Base-by-base conservation (phyloP, 2,113 vertebrate genomes). In the Aspidoscelis tigris region DNA sequence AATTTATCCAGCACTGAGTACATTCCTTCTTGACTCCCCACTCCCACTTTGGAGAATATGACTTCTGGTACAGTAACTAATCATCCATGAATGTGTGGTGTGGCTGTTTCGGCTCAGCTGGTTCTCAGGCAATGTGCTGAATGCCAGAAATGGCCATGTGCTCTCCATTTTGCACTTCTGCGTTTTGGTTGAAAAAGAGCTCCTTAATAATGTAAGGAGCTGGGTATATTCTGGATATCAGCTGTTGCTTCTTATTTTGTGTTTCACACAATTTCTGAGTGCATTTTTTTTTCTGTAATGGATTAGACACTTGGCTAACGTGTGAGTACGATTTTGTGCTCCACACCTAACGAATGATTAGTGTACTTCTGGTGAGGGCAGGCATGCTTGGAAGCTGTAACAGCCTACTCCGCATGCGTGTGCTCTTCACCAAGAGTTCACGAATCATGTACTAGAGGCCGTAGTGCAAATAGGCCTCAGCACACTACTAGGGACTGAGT, bases 1-100 rank as follows among this genome's bases (percentile, higher is more conserved):
- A 84, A 92, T 93, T 94, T 92, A 88, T 84, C 90, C 74, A 72
- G 79, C 81, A 88, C 70, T 86, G 83, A 91, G 86, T 73, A 75
- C 82, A 80, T 81, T 89, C 91, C 87, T n/a, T 12, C 39, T 88
- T 79, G 22, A 18, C 3, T 2, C 33, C 12, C 50, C 75, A 75
- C 73, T 20, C 16, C 9, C 47, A 53, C 24, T 12, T 11, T 50
- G 47, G 77, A 88, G 89, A 87, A 72, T 88, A 82, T 89, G 84
- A 87, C 85, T 90, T 92, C 87, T 90, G 90, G 87, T 86, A 83
- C 74, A 50, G 78, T 76, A 0, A 1, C 58, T 90, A 84, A 88
- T 88, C 86, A 79, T 47, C 64, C 69, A 18, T 81, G 88, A 87
- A 75, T 88, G 85, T 58, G 80, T 0, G 0, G 39, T 0, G 0